Evolutionary conservation across 2,113 vertebrate genomes (phyloP).

Genomic region (Sisor rabdophorus): DNA sequence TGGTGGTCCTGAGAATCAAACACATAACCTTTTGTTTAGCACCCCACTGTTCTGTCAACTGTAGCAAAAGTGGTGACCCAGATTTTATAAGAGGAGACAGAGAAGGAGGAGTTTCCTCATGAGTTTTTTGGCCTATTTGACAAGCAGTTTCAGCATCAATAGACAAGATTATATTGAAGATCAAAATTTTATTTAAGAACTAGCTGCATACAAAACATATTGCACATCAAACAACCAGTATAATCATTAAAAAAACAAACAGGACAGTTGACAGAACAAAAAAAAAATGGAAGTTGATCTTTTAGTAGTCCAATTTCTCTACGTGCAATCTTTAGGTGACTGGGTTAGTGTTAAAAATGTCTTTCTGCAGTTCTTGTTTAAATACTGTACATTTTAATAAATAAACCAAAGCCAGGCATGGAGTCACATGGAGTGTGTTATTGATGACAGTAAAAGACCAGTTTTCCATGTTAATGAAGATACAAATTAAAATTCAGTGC

Average conservation of each 20-base stretch:
- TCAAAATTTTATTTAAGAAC: conserved; percentile 99
- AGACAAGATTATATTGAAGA: conserved; percentile 86
- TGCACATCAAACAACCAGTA: conserved; percentile 99
- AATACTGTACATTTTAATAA: conserved; percentile 99
- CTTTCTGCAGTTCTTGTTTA: conserved; percentile 83
- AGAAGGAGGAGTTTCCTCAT: too few relatives aligned
- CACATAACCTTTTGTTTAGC: too few relatives aligned
- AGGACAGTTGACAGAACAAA: conserved; percentile 73
- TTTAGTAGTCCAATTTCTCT: conserved; percentile 92
- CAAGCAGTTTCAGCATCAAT: neutral
- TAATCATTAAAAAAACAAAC: conserved; percentile 76
- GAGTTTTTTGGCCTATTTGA: neutral
- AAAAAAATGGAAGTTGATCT: conserved; percentile 93
- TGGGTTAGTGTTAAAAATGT: conserved; percentile 88
- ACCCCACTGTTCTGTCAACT: too few relatives aligned
- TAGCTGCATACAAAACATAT: conserved; percentile 99
- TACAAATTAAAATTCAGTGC: conserved; percentile 95
- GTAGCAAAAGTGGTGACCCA: too few relatives aligned
- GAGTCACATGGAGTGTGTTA: conserved; percentile 73
- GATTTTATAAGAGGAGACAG: neutral
- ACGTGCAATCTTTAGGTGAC: conserved; percentile 78
- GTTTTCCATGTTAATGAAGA: conserved; percentile 86
- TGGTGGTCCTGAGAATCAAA: too few relatives aligned
- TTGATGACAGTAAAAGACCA: conserved; percentile 81
- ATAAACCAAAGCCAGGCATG: conserved; percentile 96